Base-by-base conservation (phyloP, 2,797 vertebrate genomes). In the Aphelocoma californica region DNA sequence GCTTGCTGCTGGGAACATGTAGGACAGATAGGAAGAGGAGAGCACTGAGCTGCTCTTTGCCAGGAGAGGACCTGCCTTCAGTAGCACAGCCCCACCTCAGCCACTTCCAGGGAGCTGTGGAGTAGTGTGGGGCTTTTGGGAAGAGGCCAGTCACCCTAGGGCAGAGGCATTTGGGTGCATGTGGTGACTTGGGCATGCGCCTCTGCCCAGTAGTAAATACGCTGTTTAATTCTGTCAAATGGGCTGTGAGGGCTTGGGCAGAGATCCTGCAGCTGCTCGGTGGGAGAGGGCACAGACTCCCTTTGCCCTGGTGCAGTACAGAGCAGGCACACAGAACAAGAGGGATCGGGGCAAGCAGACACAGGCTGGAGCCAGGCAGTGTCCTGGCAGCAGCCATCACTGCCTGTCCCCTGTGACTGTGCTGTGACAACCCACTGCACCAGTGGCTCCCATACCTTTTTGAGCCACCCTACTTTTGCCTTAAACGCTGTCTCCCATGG, bases 121-220 rank as follows among this genome's bases (percentile, higher is more conserved):
- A 18, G n/a, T 25, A 29, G 48, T 3, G 10, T 57, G 48, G 20
- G 24, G 10, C 25, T 61, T 5, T 1, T 26, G 61, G 57, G 48
- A 74, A 42, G 65, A 17, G 51, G 36, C n/a, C 1, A 12, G 47
- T 60, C 5, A 1, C 36, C 45, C 45, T 61, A 0, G 1, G 67
- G 32, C 65, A 66, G 74, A 71, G 62, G 19, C 1, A 7, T 32
- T 69, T 1, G 18, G 32, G 34, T 51, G 3, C 3, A 0, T 15
- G 17, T 1, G 3, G 50, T 83, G 60, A 23, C 54, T 56, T 5
- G 4, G 45, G 17, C 18, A 14, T 0, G 1, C 0, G 4, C n/a
- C 31, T 79, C 73, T 69, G 20, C 42, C 42, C 31, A 32, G n/a
- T 6, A 10, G 48, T 62, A 54, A 38, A 82, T 47, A 26, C 18